Conservation (phyloP, 2,888 invertebrate genomes). For the Hesperia comma region DNA sequence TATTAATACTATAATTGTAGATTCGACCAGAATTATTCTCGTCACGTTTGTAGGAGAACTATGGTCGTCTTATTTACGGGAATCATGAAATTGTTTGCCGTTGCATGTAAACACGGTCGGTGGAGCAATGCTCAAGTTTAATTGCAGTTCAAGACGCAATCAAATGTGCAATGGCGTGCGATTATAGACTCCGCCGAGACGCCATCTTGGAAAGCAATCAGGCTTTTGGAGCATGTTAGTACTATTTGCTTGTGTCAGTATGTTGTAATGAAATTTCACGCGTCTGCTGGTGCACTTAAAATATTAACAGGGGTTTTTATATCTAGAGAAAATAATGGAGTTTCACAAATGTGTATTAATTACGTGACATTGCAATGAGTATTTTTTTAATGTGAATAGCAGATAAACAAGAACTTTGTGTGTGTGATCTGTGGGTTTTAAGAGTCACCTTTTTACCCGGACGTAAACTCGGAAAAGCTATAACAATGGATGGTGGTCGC, state of each 20-base stretch:
- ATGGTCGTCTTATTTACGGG: conserved; percentile 1
- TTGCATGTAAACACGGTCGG: conserved; percentile 8
- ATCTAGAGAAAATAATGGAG: no score
- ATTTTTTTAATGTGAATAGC: no score
- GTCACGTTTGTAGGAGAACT: neutral
- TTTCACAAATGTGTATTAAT: no score
- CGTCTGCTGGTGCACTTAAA: no score
- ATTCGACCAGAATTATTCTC: neutral
- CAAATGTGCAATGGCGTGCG: conserved; percentile 19
- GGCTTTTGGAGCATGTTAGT: conserved; percentile 3
- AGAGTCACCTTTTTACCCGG: no score
- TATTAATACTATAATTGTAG: neutral
- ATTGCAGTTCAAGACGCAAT: conserved; percentile 14
- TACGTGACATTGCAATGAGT: no score
- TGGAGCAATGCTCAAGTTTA: conserved; percentile 7
- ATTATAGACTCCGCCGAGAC: conserved; percentile 7
- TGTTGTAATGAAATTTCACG: neutral
- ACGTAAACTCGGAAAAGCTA: no score
- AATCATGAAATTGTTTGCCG: conserved; percentile 10
- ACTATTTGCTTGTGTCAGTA: neutral
- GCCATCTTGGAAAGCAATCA: conserved; percentile 26
- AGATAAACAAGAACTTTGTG: no score
- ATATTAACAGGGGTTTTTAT: no score
- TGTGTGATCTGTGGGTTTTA: no score
- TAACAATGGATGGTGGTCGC: no score